Evolutionary conservation across 2,888 invertebrate genomes (phyloP).

Genomic region (Philhelius pedissequus): DNA sequence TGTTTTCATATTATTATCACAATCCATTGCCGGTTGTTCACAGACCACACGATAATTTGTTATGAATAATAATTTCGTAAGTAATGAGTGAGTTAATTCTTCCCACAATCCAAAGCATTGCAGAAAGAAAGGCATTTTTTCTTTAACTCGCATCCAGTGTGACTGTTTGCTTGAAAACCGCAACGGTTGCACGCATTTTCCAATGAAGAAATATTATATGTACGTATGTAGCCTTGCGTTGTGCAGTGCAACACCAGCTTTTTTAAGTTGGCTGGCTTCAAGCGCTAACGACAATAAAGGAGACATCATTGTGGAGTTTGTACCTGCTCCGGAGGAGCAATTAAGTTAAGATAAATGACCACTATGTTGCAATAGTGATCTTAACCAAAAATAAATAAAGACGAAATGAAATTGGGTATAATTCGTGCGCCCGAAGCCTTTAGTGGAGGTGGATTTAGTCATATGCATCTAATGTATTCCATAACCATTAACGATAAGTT

Average conservation of each 20-base stretch:
- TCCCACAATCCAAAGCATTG: slow-evolving; percentile 1
- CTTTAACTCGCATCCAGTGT: background rate
- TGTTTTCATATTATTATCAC: slow-evolving; percentile 1
- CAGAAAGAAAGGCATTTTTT: background rate
- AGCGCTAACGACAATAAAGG: background rate
- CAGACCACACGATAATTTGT: slow-evolving; percentile 41
- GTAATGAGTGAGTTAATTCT: slow-evolving; percentile 39
- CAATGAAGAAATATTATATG: slow-evolving; percentile 1
- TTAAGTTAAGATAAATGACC: slow-evolving; percentile 54
- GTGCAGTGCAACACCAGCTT: slow-evolving; percentile 29
- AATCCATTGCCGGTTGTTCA: slow-evolving; percentile 13
- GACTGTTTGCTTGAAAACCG: slow-evolving; percentile 44
- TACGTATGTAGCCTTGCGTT: background rate
- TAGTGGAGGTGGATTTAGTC: background rate
- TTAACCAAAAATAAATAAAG: slow-evolving; percentile 10
- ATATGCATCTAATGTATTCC: no score
- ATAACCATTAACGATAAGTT: slow-evolving; percentile 8
- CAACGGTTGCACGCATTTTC: slow-evolving; percentile 55
- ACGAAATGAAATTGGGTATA: background rate
- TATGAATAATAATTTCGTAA: slow-evolving; percentile 47
- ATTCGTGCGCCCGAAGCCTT: background rate
- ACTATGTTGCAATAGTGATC: slow-evolving; percentile 46
- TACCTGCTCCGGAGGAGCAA: slow-evolving; percentile 5
- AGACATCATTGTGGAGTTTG: background rate
- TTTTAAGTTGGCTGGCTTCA: background rate